Evolutionary conservation across 2,113 vertebrate species (phyloP), one percentile per base, ranked within the genome.

Genomic region (Pagrus major): DNA sequence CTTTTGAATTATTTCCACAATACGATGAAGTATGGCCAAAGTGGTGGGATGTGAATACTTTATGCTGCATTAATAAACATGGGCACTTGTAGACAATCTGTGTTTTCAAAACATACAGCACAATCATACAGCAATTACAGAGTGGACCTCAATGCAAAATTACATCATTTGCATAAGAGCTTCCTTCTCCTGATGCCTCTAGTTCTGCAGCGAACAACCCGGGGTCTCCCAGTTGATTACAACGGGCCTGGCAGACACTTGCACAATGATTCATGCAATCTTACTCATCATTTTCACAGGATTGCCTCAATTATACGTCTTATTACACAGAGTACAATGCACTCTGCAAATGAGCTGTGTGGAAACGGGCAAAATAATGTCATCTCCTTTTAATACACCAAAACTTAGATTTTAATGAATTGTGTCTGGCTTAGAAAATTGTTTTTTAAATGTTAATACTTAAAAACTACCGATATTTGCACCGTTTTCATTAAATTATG

Each of bases 191-290:
- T 3, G 54, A 52, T 66, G 71, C 71, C 47, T 71, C 49, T 4
- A 31, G 66, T 41, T 71, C 54, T 58, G 29, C 71, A 39, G 64
- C 4, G 39, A 81, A 76, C 79, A 66, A 59, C 71, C 58, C 15
- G 10, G 25, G 39, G 29, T 79, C 84, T 76, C 66, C 29, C 14
- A 14, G 75, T 49, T 90, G 85, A 92, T 88, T 86, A 83, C 61
- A 29, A 1, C 7, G 7, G 18, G 42, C 59, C 85, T 29, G 65
- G 55, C 75, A 58, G 67, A 65, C 81, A 54, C 15, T 35, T 20
- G 15, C 42, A 54, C 55, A 68, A 21, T 82, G 75, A 88, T 73
- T 91, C 77, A 82, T 65, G 54, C 67, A 82, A 59, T 86, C 66
- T 74, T 81, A 76, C 77, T 78, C 80, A 85, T 86, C 77, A 81